Conservation (phyloP, 2,797 vertebrate species). For the Pseudotriccus pelzelni region DNA sequence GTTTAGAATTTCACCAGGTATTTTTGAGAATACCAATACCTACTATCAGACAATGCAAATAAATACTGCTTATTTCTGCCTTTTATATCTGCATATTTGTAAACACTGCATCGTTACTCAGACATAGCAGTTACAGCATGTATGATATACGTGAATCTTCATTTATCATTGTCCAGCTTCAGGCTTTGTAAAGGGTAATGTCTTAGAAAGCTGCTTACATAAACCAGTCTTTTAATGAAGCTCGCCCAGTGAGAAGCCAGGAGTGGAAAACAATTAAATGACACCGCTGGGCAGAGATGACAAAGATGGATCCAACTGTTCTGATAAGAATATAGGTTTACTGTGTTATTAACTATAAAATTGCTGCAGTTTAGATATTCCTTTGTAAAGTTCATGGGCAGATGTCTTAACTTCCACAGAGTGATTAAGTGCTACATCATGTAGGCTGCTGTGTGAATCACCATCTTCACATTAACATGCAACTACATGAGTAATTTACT, state of each 20-base stretch:
- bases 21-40: not conserved
- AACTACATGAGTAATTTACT: not conserved
- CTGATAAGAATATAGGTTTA: not conserved
- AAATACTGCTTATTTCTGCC: not conserved
- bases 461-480: not conserved
- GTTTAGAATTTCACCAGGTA: not conserved
- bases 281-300: not conserved
- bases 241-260: not conserved
- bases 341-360: not conserved
- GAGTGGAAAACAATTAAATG: not conserved
- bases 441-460: not conserved
- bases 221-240: not conserved
- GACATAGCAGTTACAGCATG: not conserved
- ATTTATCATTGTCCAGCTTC: not conserved
- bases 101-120: not conserved
- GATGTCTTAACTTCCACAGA: not conserved
- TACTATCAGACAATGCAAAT: not conserved
- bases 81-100: not conserved
- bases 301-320: slow-evolving; percentile 16
- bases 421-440: not conserved
- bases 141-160: not conserved
- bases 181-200: not conserved
- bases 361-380: not conserved
- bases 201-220: not conserved
- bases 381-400: not conserved